phyloP scores from a whole-genome alignment of 2,888 invertebrate genomes.

The Masnerella sp. region DNA sequence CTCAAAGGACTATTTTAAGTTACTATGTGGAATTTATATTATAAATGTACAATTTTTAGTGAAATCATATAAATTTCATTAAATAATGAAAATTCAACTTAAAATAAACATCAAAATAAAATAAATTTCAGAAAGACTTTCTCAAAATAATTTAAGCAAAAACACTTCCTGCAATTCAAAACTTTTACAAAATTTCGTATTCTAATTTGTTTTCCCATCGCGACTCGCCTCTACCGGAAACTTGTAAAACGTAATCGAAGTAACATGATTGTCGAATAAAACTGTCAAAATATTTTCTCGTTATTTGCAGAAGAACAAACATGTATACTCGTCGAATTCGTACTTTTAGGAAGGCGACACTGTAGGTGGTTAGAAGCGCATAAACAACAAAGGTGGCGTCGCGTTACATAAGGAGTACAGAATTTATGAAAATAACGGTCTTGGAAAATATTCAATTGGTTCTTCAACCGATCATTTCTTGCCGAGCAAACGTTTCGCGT shows the following conservation, averaged over 20 bases:
- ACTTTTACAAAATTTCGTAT: no score
- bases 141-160: background rate
- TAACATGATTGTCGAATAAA: no score
- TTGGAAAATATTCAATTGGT: conserved; percentile 14
- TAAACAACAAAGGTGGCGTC: conserved; percentile 7
- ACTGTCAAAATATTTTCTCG: no score
- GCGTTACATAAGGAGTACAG: conserved; percentile 1
- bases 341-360: no score
- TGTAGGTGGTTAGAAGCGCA: background rate
- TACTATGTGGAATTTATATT: no score
- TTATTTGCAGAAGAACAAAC: background rate
- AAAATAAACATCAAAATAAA: conserved; percentile 2
- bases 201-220: background rate
- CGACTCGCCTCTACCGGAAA: background rate
- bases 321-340: no score
- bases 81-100: no score
- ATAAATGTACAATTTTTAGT: background rate
- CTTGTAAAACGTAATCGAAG: conserved; percentile 7
- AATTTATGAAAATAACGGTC: conserved; percentile 29
- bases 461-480: background rate
- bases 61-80: no score
- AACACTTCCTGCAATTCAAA: background rate
- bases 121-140: background rate
- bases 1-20: no score
- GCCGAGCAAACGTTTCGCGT: conserved; percentile 4